These are phyloP conservation scores for Loripinus fragilis DNA, from an alignment of 2,888 invertebrate species.

Conservation along the genomic window DNA sequence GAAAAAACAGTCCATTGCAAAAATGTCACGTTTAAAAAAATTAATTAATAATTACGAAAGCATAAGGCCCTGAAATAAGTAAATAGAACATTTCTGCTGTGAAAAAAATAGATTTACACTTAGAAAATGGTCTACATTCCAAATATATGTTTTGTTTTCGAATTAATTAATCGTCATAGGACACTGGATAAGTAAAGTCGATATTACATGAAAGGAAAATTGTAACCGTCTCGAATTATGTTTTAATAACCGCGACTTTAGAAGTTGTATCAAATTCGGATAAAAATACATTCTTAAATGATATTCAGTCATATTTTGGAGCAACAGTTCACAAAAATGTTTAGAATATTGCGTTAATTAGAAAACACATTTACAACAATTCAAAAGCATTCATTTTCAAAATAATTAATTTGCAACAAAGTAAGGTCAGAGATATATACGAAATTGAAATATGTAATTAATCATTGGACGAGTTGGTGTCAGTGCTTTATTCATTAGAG, in stretches of 20 bases:
- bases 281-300: neutral
- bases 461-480: neutral
- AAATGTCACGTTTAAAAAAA: too few relatives aligned
- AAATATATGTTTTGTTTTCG: neutral
- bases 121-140: neutral
- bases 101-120: neutral
- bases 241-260: neutral
- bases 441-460: constrained; percentile 14
- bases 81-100: neutral
- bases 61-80: too few relatives aligned
- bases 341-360: constrained; percentile 9
- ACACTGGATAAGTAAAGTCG: neutral
- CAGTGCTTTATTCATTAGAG: neutral
- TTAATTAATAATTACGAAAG: too few relatives aligned
- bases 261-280: constrained; percentile 9
- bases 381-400: constrained; percentile 14
- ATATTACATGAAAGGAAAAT: neutral
- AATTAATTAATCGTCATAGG: neutral
- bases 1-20: too few relatives aligned
- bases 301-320: constrained; percentile 3
- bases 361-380: neutral
- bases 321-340: neutral
- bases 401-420: constrained; percentile 13
- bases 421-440: constrained; percentile 6
- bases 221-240: neutral